Percentiles rank a stretch among this genome's conserved stretches.
phyloP scores from a whole-genome alignment of 2,797 vertebrate species.

The Darevskia nairensis region DNA sequence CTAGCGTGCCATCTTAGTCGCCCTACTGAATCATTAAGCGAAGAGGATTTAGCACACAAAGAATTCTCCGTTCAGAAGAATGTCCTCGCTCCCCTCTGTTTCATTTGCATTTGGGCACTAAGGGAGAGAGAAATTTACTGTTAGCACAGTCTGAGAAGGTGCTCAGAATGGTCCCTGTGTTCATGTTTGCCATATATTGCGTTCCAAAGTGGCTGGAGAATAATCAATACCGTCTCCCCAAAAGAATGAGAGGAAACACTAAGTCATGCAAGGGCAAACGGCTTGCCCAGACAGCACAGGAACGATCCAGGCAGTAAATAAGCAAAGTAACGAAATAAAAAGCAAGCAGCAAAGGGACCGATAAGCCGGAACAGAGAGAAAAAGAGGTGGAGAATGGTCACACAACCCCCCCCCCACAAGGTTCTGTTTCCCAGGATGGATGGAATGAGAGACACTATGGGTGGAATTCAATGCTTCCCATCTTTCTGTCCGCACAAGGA shows the following conservation, averaged over 20 bases:
- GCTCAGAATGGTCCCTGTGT: background rate
- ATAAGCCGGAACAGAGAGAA: accelerated
- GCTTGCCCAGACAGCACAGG: background rate
- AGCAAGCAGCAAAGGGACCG: background rate
- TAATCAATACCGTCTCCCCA: slow-evolving; percentile 44
- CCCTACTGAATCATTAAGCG: background rate
- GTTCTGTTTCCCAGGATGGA: accelerated
- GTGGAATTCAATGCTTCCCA: too few relatives aligned
- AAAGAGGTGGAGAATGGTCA: background rate
- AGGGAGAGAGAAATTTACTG: background rate
- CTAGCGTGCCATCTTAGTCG: background rate
- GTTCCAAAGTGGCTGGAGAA: slow-evolving; percentile 12
- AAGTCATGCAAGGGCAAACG: slow-evolving; percentile 10
- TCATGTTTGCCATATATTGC: background rate
- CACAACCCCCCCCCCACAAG: background rate
- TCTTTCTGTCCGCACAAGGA: too few relatives aligned
- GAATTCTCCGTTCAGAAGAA: background rate
- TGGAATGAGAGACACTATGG: background rate
- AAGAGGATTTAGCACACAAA: accelerated
- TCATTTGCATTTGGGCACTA: background rate
- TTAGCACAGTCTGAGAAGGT: background rate
- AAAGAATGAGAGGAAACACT: slow-evolving; percentile 27
- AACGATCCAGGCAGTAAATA: background rate
- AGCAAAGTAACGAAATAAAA: background rate
- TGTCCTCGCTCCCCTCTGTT: accelerated